Evolutionary conservation across 2,888 invertebrate genomes (phyloP).

Genomic region (Flexamia atlantica): DNA sequence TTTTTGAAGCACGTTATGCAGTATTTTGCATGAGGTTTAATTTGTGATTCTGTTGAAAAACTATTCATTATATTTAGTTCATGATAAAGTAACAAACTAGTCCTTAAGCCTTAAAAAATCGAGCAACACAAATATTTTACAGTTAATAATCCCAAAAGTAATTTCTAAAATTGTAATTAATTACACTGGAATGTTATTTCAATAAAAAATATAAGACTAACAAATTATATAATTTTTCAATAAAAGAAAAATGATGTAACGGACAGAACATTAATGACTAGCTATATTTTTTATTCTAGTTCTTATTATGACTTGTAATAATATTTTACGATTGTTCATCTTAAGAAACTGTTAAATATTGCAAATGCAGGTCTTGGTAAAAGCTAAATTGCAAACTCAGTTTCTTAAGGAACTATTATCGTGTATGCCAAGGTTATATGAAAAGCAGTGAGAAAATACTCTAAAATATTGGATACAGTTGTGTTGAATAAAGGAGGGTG

Average conservation of each 20-base stretch:
- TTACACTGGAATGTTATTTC: too few relatives aligned
- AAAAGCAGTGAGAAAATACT: conserved; percentile 3
- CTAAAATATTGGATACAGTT: not conserved
- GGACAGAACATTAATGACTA: conserved; percentile 29
- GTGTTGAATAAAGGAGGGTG: not conserved
- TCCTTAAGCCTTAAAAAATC: too few relatives aligned
- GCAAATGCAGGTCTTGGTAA: not conserved
- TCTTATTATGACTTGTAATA: not conserved
- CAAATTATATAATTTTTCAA: not conserved
- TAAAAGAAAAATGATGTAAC: conserved; percentile 37
- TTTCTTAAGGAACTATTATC: conserved; percentile 16
- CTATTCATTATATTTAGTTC: too few relatives aligned
- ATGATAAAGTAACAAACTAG: too few relatives aligned
- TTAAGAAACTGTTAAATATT: conserved; percentile 28
- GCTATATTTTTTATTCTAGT: not conserved
- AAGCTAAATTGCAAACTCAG: not conserved
- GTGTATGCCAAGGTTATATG: not conserved
- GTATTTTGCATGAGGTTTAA: too few relatives aligned
- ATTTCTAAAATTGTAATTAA: too few relatives aligned
- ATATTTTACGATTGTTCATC: not conserved
- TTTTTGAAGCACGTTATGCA: too few relatives aligned
- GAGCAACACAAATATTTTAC: too few relatives aligned
- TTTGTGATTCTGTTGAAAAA: too few relatives aligned
- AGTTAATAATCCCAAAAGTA: not conserved
- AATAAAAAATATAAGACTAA: too few relatives aligned